Percentiles rank a stretch among this genome's conserved stretches.
Conservation (phyloP, 2,888 invertebrate genomes). For the Aradus depressus region DNA sequence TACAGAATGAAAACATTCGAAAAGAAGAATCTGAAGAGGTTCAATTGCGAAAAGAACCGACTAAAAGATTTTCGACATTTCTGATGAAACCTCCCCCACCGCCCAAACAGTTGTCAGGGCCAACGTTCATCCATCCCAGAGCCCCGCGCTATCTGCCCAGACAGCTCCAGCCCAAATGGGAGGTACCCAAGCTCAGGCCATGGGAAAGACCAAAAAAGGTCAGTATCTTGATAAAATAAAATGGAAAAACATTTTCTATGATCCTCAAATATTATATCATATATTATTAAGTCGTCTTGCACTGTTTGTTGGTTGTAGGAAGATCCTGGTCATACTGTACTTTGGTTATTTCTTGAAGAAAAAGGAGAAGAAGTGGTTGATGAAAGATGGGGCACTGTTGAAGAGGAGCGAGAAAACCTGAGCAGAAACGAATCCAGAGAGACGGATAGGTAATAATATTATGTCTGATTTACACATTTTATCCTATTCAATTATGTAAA, state of each 20-base stretch:
- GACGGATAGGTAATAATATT: too few species aligned
- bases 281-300: not conserved
- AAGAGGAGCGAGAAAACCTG: constrained; percentile 22
- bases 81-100: constrained; percentile 61
- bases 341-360: constrained; percentile 24
- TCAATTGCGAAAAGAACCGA: constrained; percentile 33
- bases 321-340: constrained; percentile 24
- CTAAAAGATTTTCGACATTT: constrained; percentile 61
- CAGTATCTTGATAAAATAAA: not conserved
- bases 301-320: constrained; percentile 11
- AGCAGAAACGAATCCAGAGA: constrained; percentile 22
- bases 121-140: constrained; percentile 21
- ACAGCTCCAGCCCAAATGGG: constrained; percentile 12
- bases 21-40: constrained; percentile 44
- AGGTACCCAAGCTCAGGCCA: constrained; percentile 17
- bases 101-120: constrained; percentile 37
- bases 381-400: constrained; percentile 24
- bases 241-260: not conserved
- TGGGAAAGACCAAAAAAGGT: constrained; percentile 9
- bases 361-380: constrained; percentile 24
- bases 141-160: constrained; percentile 23
- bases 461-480: too few species aligned
- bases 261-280: not conserved
- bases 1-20: constrained; percentile 46
- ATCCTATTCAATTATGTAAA: too few species aligned